Base-by-base conservation (phyloP, 2,797 vertebrate genomes). In the Pseudocheirus occidentalis region DNA sequence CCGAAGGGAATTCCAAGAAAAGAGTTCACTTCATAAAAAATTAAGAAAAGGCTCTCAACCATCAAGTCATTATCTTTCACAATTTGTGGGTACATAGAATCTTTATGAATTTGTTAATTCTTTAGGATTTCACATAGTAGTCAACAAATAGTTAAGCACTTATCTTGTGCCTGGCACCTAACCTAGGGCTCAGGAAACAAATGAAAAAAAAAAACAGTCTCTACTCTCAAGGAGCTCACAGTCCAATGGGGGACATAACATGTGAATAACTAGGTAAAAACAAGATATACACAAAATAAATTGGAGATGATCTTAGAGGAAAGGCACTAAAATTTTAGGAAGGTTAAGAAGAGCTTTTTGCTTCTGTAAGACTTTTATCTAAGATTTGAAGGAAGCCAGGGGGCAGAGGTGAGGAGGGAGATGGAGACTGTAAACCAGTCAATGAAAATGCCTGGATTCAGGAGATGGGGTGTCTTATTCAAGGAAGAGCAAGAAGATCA, bases 81-180 rank as follows among this genome's bases (percentile, higher is more conserved):
- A 92, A 53, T 46, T 59, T 54, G 81, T 57, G 90, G 92, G 16
- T 27, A 52, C 95, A 93, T 66, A 34, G 58, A 94, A 24, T 3
- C 29, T 54, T 90, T 53, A 21, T 40, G 40, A 91, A 89, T 95
- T 58, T 91, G 55, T 50, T 55, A 55, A 95, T 87, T 93, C 92
- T 93, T 11, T 11, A 16, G 54, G 81, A 29, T 93, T 87, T 12
- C n/a, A 12, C 46, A 34, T 58, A 57, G 89, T 56, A 57, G 40
- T 66, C 34, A n/a, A 73, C 34, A 73, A 73, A 34, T 4, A 2
- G 34, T 73, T 40, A n/a, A 73, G 62, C 6, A 40, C 34, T 73
- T 73, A n/a, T 40, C 13, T 73, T 73, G 62, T 73, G 16, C 34
- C 62, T 40, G 34, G 31, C 31, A 66, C 13, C 59, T 66, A 66